A percentile compares a stretch with the other conserved stretches of the same genome.
phyloP scores from a whole-genome alignment of 2,113 vertebrate species.

The Myrmecophaga tridactyla region DNA sequence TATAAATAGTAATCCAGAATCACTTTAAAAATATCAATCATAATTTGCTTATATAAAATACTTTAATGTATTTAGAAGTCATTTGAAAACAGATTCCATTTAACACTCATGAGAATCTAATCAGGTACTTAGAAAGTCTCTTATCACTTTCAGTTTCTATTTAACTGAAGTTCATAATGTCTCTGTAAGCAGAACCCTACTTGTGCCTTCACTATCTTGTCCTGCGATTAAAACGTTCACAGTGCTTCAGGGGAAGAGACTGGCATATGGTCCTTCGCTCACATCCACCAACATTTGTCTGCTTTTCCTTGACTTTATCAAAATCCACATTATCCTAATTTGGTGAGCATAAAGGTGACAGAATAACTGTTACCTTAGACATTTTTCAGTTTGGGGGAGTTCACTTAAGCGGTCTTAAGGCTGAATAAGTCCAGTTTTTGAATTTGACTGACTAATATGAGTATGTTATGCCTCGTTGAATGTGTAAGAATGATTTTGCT shows the following conservation, averaged over 20 bases:
- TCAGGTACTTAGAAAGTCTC: not conserved
- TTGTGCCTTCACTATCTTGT: not conserved
- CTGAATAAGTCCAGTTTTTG: not conserved
- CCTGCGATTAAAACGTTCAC: not conserved
- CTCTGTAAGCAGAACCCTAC: not conserved
- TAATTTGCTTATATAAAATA: not conserved
- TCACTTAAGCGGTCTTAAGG: not conserved
- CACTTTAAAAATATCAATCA: not conserved
- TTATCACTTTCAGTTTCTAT: not conserved
- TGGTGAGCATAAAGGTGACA: not conserved
- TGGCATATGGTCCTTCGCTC: not conserved
- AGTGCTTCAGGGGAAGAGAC: not conserved
- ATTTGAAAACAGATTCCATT: not conserved
- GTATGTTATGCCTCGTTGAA: not conserved
- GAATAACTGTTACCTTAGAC: not conserved
- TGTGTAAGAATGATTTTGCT: not conserved
- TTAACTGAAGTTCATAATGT: not conserved
- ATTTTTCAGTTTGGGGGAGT: not conserved
- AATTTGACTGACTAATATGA: not conserved
- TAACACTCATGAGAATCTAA: not conserved
- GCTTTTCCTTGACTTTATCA: not conserved
- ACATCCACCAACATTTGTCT: not conserved
- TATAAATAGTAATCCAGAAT: not conserved
- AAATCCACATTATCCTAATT: not conserved
- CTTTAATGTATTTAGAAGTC: not conserved